A percentile compares a stretch with the other conserved stretches of the same genome.
These are phyloP conservation scores for Chaenocephalus aceratus DNA, from an alignment of 2,113 vertebrate species.

Conservation along the genomic window DNA sequence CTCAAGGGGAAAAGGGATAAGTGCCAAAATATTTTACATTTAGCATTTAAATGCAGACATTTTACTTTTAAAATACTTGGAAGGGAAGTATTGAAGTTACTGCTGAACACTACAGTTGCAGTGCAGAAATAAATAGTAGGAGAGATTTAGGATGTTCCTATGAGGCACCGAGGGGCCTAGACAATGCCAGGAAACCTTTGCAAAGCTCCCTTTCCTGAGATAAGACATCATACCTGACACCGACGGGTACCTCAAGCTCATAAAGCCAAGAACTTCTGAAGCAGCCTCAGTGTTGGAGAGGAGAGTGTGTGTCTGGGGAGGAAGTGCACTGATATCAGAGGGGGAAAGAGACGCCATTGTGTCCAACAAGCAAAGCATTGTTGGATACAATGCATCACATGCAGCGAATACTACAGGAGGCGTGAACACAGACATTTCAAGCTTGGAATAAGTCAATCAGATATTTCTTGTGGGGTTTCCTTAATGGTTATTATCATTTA, in stretches of 20 bases:
- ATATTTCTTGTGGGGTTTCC: neutral
- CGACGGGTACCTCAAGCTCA: neutral
- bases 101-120: neutral
- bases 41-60: too few species aligned
- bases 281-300: neutral
- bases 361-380: slow-evolving; percentile 27
- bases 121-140: neutral
- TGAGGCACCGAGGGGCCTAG: neutral
- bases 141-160: neutral
- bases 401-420: neutral
- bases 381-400: neutral
- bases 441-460: slow-evolving; percentile 12
- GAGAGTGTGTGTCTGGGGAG: neutral
- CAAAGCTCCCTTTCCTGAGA: slow-evolving; percentile 9
- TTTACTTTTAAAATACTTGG: too few species aligned
- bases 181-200: slow-evolving; percentile 52
- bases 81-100: neutral
- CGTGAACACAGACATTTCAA: neutral
- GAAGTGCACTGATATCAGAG: neutral
- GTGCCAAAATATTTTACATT: too few species aligned
- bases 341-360: slow-evolving; percentile 16
- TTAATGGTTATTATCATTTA: neutral
- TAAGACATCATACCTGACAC: neutral
- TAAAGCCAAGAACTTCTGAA: neutral
- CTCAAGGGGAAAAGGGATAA: too few species aligned